These are phyloP conservation scores for Phorcus lineatus DNA, from an alignment of 2,888 invertebrate species.

Conservation along the genomic window DNA sequence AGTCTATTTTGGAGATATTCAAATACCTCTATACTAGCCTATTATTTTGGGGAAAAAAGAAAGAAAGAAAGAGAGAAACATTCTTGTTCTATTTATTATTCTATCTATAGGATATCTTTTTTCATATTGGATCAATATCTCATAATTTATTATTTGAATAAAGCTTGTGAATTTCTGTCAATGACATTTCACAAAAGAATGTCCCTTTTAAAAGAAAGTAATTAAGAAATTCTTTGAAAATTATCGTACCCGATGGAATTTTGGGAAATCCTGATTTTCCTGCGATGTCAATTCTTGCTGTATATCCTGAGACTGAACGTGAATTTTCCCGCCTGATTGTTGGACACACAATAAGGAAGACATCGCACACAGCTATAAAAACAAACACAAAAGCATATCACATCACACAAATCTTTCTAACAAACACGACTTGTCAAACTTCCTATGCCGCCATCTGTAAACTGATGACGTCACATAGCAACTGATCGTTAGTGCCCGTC, in stretches of 20 bases:
- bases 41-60: no score
- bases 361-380: conserved; percentile 40
- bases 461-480: conserved; percentile 64
- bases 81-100: no score
- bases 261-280: not conserved
- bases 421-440: no score
- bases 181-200: no score
- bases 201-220: no score
- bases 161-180: no score
- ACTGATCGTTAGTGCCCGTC: conserved; percentile 8
- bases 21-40: no score
- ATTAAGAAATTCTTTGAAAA: not conserved
- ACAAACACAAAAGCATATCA: not conserved
- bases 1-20: no score
- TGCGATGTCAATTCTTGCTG: not conserved
- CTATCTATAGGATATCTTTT: no score
- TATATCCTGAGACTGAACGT: conserved; percentile 51
- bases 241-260: not conserved
- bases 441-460: conserved; percentile 56
- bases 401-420: conserved; percentile 1
- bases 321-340: conserved; percentile 59
- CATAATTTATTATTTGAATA: no score
- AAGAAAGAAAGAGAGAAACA: no score
- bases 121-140: no score
- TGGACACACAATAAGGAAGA: conserved; percentile 63